These are phyloP conservation scores for Eulemur albifrons DNA, from an alignment of 2,797 vertebrate species.

Conservation along the genomic window DNA sequence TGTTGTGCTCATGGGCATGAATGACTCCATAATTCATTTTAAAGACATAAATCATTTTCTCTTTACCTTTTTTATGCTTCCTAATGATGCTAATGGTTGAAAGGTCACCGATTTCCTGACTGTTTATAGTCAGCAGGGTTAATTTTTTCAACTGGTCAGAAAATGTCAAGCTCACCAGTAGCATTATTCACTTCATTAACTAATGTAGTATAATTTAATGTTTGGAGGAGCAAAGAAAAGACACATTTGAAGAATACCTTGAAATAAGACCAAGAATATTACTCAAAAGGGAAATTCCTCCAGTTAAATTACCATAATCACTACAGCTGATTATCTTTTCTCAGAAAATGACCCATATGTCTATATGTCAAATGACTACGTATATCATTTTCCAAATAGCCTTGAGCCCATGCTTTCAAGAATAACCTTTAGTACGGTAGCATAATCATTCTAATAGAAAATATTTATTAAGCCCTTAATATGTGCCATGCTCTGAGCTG, in stretches of 20 bases:
- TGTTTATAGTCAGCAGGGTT: slow-evolving; percentile 60
- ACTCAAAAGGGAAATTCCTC: slow-evolving; percentile 45
- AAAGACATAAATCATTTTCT: slow-evolving; percentile 48
- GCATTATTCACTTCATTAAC: slow-evolving; percentile 70
- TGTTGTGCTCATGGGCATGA: background rate
- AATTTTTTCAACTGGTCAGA: slow-evolving; percentile 72
- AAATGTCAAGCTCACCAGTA: slow-evolving; percentile 66
- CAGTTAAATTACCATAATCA: slow-evolving; percentile 47
- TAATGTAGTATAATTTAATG: slow-evolving; percentile 64
- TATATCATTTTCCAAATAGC: slow-evolving; percentile 54
- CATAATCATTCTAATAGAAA: slow-evolving; percentile 56
- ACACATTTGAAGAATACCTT: slow-evolving; percentile 53
- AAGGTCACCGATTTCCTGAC: slow-evolving; percentile 63
- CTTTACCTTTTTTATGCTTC: slow-evolving; percentile 42
- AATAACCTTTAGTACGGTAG: background rate
- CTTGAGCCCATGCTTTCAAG: background rate
- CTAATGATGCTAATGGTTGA: slow-evolving; percentile 34
- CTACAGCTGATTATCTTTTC: slow-evolving; percentile 57
- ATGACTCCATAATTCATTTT: background rate
- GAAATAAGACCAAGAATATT: slow-evolving; percentile 56
- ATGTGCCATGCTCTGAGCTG: background rate
- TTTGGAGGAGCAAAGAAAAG: slow-evolving; percentile 48
- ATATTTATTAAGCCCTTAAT: slow-evolving; percentile 67
- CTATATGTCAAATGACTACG: slow-evolving; percentile 44
- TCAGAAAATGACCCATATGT: slow-evolving; percentile 60